phyloP scores from a whole-genome alignment of 2,888 invertebrate species.

The Lapara coniferarum region DNA sequence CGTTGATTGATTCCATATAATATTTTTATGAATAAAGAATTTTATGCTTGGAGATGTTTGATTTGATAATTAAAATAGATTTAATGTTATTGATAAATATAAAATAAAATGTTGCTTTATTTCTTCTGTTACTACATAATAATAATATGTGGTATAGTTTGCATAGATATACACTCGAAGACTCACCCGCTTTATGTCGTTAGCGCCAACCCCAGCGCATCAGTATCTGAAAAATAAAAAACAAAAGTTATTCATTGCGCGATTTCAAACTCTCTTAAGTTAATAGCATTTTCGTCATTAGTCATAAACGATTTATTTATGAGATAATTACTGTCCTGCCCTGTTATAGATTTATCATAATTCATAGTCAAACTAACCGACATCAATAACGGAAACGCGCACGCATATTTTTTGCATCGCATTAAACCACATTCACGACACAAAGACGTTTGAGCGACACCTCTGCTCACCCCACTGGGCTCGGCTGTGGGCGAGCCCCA shows the following conservation, averaged over 20 bases:
- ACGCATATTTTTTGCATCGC: constrained; percentile 48
- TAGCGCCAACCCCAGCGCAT: neutral
- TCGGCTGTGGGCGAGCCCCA: constrained; percentile 38
- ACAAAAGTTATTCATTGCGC: neutral
- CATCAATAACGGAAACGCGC: constrained; percentile 31
- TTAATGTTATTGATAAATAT: neutral
- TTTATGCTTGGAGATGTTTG: neutral
- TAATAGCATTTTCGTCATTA: no score
- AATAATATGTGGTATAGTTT: no score
- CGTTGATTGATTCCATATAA: no score
- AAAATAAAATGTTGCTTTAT: neutral
- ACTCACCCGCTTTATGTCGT: neutral
- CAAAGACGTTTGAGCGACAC: constrained; percentile 41
- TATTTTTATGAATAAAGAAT: neutral
- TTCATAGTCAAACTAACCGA: no score
- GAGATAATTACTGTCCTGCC: no score
- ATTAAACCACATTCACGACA: constrained; percentile 53
- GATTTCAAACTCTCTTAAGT: no score
- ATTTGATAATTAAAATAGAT: no score
- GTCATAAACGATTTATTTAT: no score
- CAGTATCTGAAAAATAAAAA: constrained; percentile 6
- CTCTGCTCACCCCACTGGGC: constrained; percentile 35
- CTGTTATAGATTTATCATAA: no score
- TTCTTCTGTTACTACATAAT: neutral
- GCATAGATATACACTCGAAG: neutral